These are phyloP conservation scores for Eucera pruinosa DNA, from an alignment of 2,888 invertebrate species.

Conservation along the genomic window DNA sequence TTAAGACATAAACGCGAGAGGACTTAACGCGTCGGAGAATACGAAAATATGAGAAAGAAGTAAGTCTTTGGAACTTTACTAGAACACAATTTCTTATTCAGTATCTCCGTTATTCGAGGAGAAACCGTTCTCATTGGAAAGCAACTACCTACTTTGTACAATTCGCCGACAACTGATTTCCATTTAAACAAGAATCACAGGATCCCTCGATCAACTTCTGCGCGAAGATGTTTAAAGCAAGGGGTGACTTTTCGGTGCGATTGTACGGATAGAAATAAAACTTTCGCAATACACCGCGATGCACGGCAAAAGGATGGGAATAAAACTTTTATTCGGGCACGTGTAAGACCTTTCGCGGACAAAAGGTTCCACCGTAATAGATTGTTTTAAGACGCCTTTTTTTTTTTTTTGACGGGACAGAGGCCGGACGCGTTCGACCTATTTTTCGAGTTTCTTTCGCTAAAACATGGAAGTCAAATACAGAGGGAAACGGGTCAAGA, in stretches of 20 bases:
- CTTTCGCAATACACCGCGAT: not conserved
- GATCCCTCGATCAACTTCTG: not conserved
- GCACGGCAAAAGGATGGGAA: not conserved
- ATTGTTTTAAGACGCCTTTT: conserved; percentile 5
- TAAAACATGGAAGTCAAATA: not conserved
- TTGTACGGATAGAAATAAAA: not conserved
- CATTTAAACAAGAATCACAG: not conserved
- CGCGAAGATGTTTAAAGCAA: conserved; percentile 6
- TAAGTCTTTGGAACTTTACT: too few species aligned
- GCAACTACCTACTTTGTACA: not conserved
- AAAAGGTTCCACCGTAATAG: not conserved
- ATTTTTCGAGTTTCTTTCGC: conserved; percentile 7
- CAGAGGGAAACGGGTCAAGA: conserved; percentile 13
- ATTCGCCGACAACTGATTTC: not conserved
- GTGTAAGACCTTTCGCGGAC: not conserved
- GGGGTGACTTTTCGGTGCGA: not conserved
- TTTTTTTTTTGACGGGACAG: not conserved
- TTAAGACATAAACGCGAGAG: too few species aligned
- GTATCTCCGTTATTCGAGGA: not conserved
- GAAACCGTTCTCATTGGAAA: not conserved
- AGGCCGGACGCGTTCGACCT: not conserved
- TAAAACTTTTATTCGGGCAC: conserved; percentile 8
- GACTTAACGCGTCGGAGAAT: too few species aligned
- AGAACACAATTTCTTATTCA: not conserved
- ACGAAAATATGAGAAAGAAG: too few species aligned